phyloP scores from a whole-genome alignment of 2,113 vertebrate genomes.

The Gadus chalcogrammus region DNA sequence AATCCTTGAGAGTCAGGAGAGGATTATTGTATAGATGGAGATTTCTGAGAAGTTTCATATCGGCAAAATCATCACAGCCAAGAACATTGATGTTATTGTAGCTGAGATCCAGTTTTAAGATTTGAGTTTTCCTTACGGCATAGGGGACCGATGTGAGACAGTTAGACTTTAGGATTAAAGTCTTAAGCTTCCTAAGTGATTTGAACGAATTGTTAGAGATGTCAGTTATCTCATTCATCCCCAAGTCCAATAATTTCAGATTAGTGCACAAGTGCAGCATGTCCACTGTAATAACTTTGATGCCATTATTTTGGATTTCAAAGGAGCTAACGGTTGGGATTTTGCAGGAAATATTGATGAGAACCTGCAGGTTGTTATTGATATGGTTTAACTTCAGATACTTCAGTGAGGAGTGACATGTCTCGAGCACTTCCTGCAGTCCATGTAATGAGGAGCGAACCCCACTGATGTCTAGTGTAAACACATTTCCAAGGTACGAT shows the following conservation, averaged over 20 bases:
- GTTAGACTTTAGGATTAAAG: constrained; percentile 53
- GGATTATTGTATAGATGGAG: constrained; percentile 57
- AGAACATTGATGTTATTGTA: constrained; percentile 56
- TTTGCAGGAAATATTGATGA: constrained; percentile 67
- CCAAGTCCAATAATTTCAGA: constrained; percentile 44
- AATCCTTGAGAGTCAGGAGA: constrained; percentile 44
- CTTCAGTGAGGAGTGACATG: constrained; percentile 49
- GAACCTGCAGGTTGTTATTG: constrained; percentile 10
- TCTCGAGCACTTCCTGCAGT: constrained; percentile 42
- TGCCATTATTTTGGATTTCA: constrained; percentile 54
- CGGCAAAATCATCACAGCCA: constrained; percentile 53
- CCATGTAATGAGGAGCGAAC: constrained; percentile 34
- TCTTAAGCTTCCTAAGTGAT: constrained; percentile 21
- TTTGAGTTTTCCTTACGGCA: constrained; percentile 10
- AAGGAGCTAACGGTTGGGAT: constrained; percentile 59
- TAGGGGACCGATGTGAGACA: constrained; percentile 37
- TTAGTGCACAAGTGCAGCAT: constrained; percentile 50
- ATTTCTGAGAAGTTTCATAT: constrained; percentile 41
- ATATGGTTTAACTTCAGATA: constrained; percentile 59
- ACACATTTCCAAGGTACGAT: constrained; percentile 52
- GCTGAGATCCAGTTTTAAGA: constrained; percentile 62
- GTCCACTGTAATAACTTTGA: constrained; percentile 39
- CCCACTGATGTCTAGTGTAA: constrained; percentile 54
- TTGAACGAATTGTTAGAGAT: constrained; percentile 38
- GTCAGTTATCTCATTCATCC: constrained; percentile 23